A percentile compares a stretch with the other conserved stretches of the same genome.
Conservation (phyloP, 2,888 invertebrate genomes). For the Drosophila birchii region DNA sequence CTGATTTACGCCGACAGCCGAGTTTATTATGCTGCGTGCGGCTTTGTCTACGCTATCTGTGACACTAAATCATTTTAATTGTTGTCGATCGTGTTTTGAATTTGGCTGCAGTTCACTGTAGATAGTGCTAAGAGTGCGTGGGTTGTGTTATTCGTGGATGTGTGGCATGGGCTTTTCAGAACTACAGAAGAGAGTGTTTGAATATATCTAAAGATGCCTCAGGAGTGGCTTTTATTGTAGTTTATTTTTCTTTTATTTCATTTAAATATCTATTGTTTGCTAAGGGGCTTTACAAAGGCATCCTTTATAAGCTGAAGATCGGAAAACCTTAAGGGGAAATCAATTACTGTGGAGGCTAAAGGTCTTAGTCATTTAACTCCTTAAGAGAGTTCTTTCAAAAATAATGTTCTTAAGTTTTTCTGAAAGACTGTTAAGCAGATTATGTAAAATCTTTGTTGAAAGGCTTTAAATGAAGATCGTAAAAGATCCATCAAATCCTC, state of each 20-base stretch:
- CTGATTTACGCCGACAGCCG: conserved; percentile 75
- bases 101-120: conserved; percentile 39
- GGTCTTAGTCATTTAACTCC: neutral
- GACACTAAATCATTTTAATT: conserved; percentile 78
- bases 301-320: neutral
- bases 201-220: neutral
- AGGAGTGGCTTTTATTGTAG: neutral
- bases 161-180: conserved; percentile 28
- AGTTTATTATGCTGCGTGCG: conserved; percentile 64
- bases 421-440: neutral
- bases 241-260: neutral
- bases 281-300: neutral
- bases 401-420: neutral
- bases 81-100: conserved; percentile 76
- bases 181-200: neutral
- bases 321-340: neutral
- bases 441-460: neutral
- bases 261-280: neutral
- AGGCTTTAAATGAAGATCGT: neutral
- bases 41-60: conserved; percentile 35
- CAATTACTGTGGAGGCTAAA: neutral
- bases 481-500: neutral
- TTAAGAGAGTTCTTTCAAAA: neutral
- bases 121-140: conserved; percentile 42
- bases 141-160: conserved; percentile 20